These are phyloP conservation scores for Tetranychus truncatus DNA, from an alignment of 2,888 invertebrate genomes.

Conservation along the genomic window DNA sequence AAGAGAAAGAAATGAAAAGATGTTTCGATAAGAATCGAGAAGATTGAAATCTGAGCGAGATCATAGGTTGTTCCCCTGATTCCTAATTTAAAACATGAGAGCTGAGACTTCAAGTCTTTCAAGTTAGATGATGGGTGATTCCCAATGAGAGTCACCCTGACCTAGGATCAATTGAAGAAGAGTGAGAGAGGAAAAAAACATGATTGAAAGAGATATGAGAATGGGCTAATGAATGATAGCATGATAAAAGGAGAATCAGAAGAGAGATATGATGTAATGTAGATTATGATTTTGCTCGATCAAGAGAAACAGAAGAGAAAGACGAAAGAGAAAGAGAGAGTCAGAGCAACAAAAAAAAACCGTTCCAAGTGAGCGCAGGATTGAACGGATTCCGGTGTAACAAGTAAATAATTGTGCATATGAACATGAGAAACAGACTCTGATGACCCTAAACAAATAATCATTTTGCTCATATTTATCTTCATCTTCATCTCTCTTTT, in stretches of 20 bases:
- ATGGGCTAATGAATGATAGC: no score
- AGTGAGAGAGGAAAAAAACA: no score
- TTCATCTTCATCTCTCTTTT: not conserved
- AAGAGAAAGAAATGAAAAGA: no score
- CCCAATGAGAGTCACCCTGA: not conserved
- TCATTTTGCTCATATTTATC: not conserved
- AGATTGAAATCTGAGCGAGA: not conserved
- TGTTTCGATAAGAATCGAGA: no score
- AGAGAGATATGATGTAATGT: no score
- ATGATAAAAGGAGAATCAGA: no score
- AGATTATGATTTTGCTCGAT: no score
- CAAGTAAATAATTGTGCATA: not conserved
- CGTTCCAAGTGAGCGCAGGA: not conserved
- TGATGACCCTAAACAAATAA: not conserved
- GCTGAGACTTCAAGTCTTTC: not conserved
- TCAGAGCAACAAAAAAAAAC: not conserved
- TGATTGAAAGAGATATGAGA: no score
- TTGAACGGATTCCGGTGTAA: not conserved
- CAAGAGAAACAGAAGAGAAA: no score
- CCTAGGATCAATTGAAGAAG: not conserved
- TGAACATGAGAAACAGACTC: not conserved
- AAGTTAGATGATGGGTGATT: conserved; percentile 1
- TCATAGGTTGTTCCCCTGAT: not conserved
- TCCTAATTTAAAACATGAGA: not conserved
- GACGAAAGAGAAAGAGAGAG: no score